Evolutionary conservation across 92 coral and sea anemone genomes (phyloP).

Genomic region (Phenganax subtilis): DNA sequence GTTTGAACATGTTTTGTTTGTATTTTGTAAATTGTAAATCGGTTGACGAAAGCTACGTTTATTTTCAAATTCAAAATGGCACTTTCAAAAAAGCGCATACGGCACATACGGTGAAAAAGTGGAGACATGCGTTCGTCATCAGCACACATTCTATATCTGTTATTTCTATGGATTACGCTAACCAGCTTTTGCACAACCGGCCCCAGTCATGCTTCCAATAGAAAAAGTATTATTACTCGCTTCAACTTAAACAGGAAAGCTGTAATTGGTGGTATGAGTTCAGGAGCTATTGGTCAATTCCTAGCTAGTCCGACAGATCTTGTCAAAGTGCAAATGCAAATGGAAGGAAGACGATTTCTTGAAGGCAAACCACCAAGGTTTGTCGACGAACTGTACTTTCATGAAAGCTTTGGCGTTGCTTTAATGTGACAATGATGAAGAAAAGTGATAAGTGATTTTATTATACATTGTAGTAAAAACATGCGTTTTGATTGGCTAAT

Average conservation of each 20-base stretch:
- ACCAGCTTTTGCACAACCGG: background rate
- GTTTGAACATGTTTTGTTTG: too few species aligned
- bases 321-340: conserved; percentile 98
- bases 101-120: too few species aligned
- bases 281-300: conserved; percentile 96
- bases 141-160: too few species aligned
- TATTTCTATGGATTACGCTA: too few species aligned
- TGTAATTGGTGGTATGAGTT: conserved; percentile 82
- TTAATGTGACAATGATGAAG: background rate
- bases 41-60: too few species aligned
- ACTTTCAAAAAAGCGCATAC: too few species aligned
- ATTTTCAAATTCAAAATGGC: too few species aligned
- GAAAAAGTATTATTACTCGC: background rate
- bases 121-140: too few species aligned
- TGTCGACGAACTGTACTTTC: background rate
- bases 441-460: background rate
- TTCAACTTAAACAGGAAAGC: conserved; percentile 61
- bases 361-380: conserved; percentile 57
- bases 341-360: conserved; percentile 88
- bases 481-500: too few species aligned
- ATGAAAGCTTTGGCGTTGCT: background rate
- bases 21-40: too few species aligned
- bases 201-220: background rate
- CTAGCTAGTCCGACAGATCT: conserved; percentile 95
- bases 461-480: too few species aligned